These are phyloP conservation scores for Enteromius trimaculatus DNA, from an alignment of 2,797 vertebrate species.

Conservation along the genomic window DNA sequence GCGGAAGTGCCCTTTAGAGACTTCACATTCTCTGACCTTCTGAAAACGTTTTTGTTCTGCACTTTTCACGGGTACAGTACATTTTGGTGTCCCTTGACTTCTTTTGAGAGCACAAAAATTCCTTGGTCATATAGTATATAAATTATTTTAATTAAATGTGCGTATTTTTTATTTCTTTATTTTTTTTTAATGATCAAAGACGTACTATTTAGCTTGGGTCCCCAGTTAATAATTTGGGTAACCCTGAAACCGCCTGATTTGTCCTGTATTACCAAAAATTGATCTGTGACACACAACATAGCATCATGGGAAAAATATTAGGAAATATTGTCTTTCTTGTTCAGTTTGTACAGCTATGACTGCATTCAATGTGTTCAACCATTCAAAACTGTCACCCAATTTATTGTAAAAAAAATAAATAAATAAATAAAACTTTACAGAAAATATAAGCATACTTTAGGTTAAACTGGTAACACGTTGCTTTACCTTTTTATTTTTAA, in stretches of 20 bases:
- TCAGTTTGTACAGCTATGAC: neutral
- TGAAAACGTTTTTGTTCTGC: constrained; percentile 14
- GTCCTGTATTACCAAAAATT: neutral
- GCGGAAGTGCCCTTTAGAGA: constrained; percentile 28
- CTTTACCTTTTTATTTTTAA: neutral
- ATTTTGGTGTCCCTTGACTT: neutral
- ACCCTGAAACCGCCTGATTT: neutral
- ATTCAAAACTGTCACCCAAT: neutral
- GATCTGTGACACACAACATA: neutral
- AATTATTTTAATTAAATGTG: too few relatives aligned
- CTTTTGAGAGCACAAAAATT: neutral
- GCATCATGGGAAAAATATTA: neutral
- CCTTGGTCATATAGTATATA: neutral
- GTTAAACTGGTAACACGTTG: neutral
- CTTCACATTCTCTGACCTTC: constrained; percentile 10
- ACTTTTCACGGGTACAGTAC: neutral
- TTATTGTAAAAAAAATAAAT: neutral
- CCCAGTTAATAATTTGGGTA: neutral
- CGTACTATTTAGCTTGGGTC: neutral
- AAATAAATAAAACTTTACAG: neutral
- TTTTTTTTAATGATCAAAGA: neutral
- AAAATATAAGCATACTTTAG: neutral
- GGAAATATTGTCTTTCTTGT: neutral
- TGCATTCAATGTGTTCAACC: neutral
- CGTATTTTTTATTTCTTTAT: too few relatives aligned